Evolutionary conservation across 2,113 vertebrate genomes (phyloP).

Genomic region (Indicator indicator): DNA sequence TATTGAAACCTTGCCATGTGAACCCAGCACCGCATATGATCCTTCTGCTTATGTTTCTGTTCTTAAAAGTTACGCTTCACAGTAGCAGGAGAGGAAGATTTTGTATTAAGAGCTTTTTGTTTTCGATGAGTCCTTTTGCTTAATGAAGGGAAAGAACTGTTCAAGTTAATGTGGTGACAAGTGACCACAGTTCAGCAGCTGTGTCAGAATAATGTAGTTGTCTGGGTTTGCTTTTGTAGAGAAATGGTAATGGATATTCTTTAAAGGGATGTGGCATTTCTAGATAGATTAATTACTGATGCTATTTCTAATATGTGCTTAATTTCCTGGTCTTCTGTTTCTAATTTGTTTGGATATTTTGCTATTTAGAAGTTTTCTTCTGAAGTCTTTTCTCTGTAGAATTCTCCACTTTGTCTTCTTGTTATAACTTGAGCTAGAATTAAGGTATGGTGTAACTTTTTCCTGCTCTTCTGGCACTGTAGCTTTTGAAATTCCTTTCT

Average conservation of each 20-base stretch:
- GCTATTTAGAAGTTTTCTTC: neutral
- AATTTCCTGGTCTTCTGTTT: neutral
- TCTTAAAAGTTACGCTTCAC: neutral
- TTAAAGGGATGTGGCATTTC: neutral
- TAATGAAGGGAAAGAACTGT: neutral
- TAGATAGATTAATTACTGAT: neutral
- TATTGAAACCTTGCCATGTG: neutral
- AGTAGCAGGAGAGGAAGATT: neutral
- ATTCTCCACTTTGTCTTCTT: neutral
- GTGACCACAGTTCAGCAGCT: fast-evolving
- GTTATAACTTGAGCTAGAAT: neutral
- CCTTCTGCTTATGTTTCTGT: neutral
- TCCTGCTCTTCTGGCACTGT: neutral
- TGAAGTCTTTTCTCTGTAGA: neutral
- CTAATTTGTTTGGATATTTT: neutral
- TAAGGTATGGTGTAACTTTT: neutral
- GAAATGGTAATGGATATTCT: neutral
- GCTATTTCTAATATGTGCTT: neutral
- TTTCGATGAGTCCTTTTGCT: neutral
- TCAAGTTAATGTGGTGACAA: neutral
- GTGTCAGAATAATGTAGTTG: neutral
- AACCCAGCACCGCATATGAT: fast-evolving
- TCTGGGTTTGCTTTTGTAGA: neutral
- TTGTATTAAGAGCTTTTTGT: neutral
- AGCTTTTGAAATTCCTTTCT: neutral